Evolutionary conservation across 2,888 invertebrate species (phyloP).

Genomic region (Dione vanillae): DNA sequence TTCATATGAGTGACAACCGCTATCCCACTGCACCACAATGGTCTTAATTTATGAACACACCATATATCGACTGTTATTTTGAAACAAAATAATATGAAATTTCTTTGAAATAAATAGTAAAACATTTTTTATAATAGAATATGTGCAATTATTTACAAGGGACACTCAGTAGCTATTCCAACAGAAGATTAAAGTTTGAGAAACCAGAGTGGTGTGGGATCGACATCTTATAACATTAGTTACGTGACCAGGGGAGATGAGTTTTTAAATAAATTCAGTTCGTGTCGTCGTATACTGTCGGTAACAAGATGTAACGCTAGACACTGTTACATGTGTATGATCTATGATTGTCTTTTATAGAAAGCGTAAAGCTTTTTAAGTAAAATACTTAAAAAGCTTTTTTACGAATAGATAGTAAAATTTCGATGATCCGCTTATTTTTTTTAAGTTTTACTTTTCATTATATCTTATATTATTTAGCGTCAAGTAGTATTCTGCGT

Average conservation of each 20-base stretch:
- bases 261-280: slow-evolving; percentile 72
- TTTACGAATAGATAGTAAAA: no score
- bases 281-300: slow-evolving; percentile 51
- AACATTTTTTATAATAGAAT: not conserved
- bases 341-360: not conserved
- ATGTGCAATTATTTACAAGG: not conserved
- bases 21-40: no score
- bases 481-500: no score
- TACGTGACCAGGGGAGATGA: slow-evolving; percentile 65
- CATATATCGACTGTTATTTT: not conserved
- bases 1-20: no score
- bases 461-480: no score
- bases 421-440: no score
- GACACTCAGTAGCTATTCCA: slow-evolving; percentile 27
- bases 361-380: not conserved
- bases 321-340: slow-evolving; percentile 15
- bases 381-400: no score
- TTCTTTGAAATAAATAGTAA: not conserved
- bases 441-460: no score
- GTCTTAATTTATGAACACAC: no score
- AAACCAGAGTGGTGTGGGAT: slow-evolving; percentile 49
- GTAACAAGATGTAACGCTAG: slow-evolving; percentile 27
- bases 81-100: not conserved
- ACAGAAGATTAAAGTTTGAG: slow-evolving; percentile 31
- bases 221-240: slow-evolving; percentile 66